A percentile compares a stretch with the other conserved stretches of the same genome.
Evolutionary conservation across 2,113 vertebrate species (phyloP).

Genomic region (Microtus richardsoni): DNA sequence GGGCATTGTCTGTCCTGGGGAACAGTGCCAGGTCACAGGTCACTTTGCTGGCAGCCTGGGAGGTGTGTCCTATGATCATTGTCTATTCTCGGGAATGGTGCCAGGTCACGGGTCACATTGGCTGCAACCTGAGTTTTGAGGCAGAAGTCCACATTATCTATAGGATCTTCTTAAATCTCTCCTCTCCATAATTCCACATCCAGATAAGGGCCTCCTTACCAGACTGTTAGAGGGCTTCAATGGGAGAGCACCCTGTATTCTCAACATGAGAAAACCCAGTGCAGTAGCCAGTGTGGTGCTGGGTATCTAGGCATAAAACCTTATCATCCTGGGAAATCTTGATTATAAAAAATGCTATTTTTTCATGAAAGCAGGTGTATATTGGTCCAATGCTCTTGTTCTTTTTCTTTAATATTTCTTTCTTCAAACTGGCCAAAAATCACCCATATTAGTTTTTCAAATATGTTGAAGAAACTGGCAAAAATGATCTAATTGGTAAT

Average conservation of each 20-base stretch:
- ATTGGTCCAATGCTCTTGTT: not conserved
- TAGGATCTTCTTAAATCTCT: not conserved
- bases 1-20: accelerated
- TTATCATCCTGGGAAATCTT: not conserved
- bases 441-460: not conserved
- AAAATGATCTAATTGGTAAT: not conserved
- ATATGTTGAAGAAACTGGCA: not conserved
- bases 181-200: not conserved
- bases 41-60: not conserved
- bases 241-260: too few species aligned
- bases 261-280: not conserved
- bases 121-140: not conserved
- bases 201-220: not conserved
- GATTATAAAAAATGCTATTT: not conserved
- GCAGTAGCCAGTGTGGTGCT: too few species aligned
- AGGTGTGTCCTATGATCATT: too few species aligned
- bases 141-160: not conserved
- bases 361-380: not conserved
- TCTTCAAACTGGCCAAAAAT: not conserved
- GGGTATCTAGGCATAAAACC: not conserved
- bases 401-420: not conserved
- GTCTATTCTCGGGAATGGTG: not conserved
- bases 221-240: not conserved
- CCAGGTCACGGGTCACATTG: not conserved
- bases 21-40: too few species aligned